phyloP scores from a whole-genome alignment of 2,113 vertebrate genomes.

The Myiagra hebetior region DNA sequence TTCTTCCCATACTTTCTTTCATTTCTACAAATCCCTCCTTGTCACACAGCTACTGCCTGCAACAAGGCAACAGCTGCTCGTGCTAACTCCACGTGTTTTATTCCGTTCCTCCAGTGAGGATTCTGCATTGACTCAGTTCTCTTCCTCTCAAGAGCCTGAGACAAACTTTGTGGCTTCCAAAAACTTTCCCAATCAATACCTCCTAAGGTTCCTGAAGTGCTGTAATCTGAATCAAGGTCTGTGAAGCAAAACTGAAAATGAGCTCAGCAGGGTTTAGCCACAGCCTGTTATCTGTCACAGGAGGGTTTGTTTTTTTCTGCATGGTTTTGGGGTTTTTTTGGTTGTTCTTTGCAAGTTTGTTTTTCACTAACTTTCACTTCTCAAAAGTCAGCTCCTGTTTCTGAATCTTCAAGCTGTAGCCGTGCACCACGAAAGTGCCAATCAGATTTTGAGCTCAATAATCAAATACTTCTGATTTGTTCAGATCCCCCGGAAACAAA shows the following conservation, averaged over 20 bases:
- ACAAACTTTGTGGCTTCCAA: constrained; percentile 15
- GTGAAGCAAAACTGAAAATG: constrained; percentile 63
- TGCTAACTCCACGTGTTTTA: background rate
- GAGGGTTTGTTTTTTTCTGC: background rate
- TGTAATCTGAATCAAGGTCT: constrained; percentile 53
- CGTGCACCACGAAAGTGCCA: accelerated
- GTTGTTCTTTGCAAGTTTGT: background rate
- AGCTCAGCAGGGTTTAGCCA: constrained; percentile 42
- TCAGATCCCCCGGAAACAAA: background rate
- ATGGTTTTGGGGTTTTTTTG: background rate
- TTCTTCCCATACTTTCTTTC: background rate
- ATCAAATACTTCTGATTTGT: background rate
- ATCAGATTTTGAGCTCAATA: background rate
- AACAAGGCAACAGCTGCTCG: background rate
- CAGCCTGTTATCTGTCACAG: constrained; percentile 42
- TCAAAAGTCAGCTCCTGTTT: background rate
- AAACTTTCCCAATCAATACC: constrained; percentile 48
- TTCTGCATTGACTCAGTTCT: background rate
- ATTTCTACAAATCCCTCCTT: background rate
- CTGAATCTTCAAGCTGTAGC: background rate
- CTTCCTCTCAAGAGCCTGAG: background rate
- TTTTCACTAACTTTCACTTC: background rate
- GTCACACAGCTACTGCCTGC: background rate
- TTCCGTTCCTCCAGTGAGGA: background rate
- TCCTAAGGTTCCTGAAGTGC: constrained; percentile 7